Evolutionary conservation across 2,888 invertebrate species (phyloP).

Genomic region (Drosophila buzzatii): DNA sequence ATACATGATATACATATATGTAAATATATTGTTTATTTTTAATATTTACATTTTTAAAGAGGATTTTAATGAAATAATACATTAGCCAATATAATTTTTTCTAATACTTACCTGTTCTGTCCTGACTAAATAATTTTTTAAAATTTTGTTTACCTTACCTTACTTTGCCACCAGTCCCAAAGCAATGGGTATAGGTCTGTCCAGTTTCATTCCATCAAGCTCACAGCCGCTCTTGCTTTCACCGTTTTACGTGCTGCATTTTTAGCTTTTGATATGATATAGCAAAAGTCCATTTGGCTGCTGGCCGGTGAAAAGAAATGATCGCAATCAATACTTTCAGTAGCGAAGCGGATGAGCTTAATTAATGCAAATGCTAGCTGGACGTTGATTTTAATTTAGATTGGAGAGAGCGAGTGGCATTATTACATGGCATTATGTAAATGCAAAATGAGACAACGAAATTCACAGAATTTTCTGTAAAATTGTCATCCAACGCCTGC

Average conservation of each 20-base stretch:
- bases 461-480: conserved; percentile 10
- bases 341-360: conserved; percentile 45
- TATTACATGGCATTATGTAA: conserved; percentile 48
- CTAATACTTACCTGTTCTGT: too few relatives aligned
- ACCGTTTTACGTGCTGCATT: conserved; percentile 11
- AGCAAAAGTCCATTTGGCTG: conserved; percentile 32
- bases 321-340: conserved; percentile 69
- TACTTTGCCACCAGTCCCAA: too few relatives aligned
- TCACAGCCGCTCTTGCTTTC: background rate
- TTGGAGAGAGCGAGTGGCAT: conserved; percentile 51
- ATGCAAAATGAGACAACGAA: conserved; percentile 32
- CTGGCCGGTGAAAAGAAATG: conserved; percentile 61
- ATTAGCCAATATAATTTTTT: too few relatives aligned
- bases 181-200: conserved; percentile 12
- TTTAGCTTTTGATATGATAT: conserved; percentile 34
- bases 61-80: too few relatives aligned
- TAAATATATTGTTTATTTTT: too few relatives aligned
- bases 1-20: too few relatives aligned
- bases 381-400: conserved; percentile 78
- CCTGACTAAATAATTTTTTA: too few relatives aligned
- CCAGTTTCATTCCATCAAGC: background rate
- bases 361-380: conserved; percentile 76
- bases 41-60: too few relatives aligned
- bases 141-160: background rate
- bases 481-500: background rate